Percentiles rank a stretch among this genome's conserved stretches.
Evolutionary conservation across 2,113 vertebrate species (phyloP).

Genomic region (Burhinus oedicnemus): DNA sequence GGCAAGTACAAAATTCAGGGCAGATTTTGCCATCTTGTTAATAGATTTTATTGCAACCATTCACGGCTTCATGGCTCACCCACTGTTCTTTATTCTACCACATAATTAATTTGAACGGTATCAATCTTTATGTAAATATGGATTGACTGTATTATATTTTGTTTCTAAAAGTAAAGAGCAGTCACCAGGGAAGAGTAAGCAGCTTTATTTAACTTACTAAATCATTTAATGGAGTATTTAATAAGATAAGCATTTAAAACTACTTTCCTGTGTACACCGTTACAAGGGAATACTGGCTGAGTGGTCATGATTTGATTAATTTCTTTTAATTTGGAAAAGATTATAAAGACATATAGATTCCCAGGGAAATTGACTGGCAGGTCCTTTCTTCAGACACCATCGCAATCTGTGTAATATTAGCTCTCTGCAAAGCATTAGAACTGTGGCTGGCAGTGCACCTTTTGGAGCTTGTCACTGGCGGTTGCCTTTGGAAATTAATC

Average conservation of each 20-base stretch:
- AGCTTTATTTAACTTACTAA: slow-evolving; percentile 28
- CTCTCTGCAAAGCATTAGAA: not conserved
- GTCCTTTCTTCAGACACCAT: not conserved
- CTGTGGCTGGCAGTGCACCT: not conserved
- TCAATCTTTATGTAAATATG: not conserved
- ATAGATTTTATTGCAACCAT: slow-evolving; percentile 8
- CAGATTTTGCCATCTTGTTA: slow-evolving; percentile 8
- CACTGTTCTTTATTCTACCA: not conserved
- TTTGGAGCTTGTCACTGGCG: not conserved
- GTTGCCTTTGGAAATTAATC: slow-evolving; percentile 1
- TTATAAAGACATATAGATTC: slow-evolving; percentile 16
- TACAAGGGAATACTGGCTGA: not conserved
- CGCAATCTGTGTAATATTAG: not conserved
- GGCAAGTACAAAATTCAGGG: not conserved
- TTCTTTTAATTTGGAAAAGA: slow-evolving; percentile 54
- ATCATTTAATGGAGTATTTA: slow-evolving; percentile 1
- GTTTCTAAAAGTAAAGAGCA: not conserved
- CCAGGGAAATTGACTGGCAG: not conserved
- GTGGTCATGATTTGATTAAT: slow-evolving; percentile 2
- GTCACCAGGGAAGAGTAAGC: not conserved
- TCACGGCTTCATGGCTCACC: not conserved
- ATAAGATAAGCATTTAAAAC: slow-evolving; percentile 34
- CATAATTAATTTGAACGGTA: not conserved
- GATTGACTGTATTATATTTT: not conserved
- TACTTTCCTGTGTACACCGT: slow-evolving; percentile 23